Base-by-base conservation (phyloP, 2,113 vertebrate species). In the Thunnus maccoyii region DNA sequence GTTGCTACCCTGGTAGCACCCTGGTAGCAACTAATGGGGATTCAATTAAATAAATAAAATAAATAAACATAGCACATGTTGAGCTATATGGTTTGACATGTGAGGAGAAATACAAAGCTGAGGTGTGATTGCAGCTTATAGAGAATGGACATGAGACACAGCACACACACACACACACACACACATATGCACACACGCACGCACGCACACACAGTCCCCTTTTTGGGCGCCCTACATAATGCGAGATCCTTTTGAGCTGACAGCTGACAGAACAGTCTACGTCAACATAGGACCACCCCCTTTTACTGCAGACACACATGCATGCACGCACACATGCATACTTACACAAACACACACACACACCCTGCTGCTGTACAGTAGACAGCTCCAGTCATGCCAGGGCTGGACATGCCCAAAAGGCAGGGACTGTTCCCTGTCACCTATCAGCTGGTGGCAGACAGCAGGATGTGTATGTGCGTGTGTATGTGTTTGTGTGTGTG, bases 391-490 rank as follows among this genome's bases (percentile, higher is more conserved):
- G 89, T 82, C 83, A 85, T 88, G 70, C 83, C 44, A 54, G 27
- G 55, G 52, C 76, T 68, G 79, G 84, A 86, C 62, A 84, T 92
- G 88, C 91, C 90, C 91, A 88, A 86, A 88, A 90, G 92, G 89
- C 89, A 87, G 56, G 91, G 90, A 61, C 82, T 78, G 80, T 52
- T 90, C 65, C 52, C 85, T 87, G 89, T 92, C 88, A 88, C 82
- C 76, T 87, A 91, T 91, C 90, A 92, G 88, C 80, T 90, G 91
- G 88, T 92, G 86, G 76, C 85, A 87, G 72, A 76, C 82, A 9
- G 66, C 15, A 4, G 69, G 73, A 41, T 50, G 13, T 78, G 25
- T 52, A 22, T 78, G 32, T 68, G 57, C 57, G 52, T 72, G 71
- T 56, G 12, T 68, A 68, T 73, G 63, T 84, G 16, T 48, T 25